A percentile compares a stretch with the other conserved stretches of the same genome.
Conservation (phyloP, 2,113 vertebrate genomes). For the Caranx melampygus region DNA sequence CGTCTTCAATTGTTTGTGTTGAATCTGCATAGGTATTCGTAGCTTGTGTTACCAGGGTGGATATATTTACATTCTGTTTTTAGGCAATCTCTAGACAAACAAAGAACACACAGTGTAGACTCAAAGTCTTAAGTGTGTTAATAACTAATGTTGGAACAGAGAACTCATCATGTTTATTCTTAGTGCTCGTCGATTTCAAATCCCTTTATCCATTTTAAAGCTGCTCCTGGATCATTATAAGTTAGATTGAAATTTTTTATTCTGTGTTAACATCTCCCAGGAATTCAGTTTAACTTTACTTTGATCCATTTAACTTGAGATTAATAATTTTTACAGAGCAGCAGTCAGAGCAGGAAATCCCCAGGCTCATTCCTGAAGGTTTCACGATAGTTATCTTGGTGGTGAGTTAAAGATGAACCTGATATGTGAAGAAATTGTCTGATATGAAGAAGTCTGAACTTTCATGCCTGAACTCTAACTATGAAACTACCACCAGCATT, state of each 20-base stretch:
- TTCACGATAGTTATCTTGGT: background rate
- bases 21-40: slow-evolving; percentile 8
- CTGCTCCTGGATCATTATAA: background rate
- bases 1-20: slow-evolving; percentile 6
- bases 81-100: slow-evolving; percentile 3
- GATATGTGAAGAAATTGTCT: background rate
- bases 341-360: background rate
- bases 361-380: background rate
- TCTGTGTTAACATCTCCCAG: background rate
- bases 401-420: background rate
- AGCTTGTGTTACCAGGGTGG: slow-evolving; percentile 13
- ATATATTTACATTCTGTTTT: slow-evolving; percentile 2
- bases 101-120: background rate
- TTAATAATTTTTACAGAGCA: background rate
- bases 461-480: too few relatives aligned
- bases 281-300: background rate
- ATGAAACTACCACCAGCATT: too few relatives aligned
- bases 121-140: background rate
- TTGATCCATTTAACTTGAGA: background rate
- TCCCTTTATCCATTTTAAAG: slow-evolving; percentile 14
- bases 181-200: background rate
- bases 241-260: background rate
- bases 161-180: slow-evolving; percentile 4
- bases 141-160: background rate
- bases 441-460: background rate